Evolutionary conservation across 2,113 vertebrate genomes (phyloP).

Genomic region (Telmatochromis sp.): DNA sequence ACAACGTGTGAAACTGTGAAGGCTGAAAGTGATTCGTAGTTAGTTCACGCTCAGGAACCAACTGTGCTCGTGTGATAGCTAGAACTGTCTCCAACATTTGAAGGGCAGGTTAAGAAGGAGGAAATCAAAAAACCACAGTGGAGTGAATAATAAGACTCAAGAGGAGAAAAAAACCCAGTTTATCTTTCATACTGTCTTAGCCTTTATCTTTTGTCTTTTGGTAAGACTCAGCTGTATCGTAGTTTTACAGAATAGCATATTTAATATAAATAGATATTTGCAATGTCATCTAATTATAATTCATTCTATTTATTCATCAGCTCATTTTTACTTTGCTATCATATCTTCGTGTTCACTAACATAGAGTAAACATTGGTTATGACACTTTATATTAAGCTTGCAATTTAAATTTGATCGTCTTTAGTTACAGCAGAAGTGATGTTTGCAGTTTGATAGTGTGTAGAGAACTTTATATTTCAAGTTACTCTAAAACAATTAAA

Average conservation of each 20-base stretch:
- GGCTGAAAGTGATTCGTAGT: neutral
- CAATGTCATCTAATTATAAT: neutral
- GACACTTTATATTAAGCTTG: neutral
- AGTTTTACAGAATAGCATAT: neutral
- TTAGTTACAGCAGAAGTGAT: neutral
- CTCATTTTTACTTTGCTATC: neutral
- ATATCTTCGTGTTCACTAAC: neutral
- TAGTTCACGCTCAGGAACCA: neutral
- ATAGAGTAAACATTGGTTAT: neutral
- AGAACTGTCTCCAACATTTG: neutral
- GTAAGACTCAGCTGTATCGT: neutral
- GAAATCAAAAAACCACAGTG: conserved; percentile 17
- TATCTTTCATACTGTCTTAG: neutral
- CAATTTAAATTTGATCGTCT: neutral
- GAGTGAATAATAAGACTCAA: neutral
- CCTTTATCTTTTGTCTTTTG: neutral
- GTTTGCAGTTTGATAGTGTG: neutral
- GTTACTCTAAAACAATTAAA: neutral
- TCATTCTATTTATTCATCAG: neutral
- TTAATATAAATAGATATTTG: neutral
- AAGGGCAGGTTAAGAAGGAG: neutral
- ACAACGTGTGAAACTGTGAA: neutral
- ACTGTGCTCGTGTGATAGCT: conserved; percentile 1
- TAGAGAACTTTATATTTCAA: neutral
- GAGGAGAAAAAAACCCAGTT: neutral